Evolutionary conservation across 2,888 invertebrate species (phyloP).

Genomic region (Dascillus cervinus): DNA sequence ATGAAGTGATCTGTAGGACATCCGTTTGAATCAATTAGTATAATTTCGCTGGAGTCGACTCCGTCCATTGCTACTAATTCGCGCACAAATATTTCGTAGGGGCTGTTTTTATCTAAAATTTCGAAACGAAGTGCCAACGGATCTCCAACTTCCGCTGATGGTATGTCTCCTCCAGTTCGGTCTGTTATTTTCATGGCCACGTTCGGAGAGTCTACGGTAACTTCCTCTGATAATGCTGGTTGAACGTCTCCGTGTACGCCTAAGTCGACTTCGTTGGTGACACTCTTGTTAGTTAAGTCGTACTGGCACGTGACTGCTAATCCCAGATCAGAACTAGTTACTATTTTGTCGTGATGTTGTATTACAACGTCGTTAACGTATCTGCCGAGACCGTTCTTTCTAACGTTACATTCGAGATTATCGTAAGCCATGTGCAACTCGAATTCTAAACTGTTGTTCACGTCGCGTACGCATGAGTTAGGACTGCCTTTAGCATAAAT

Average conservation of each 20-base stretch:
- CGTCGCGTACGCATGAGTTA: slow-evolving; percentile 85
- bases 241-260: slow-evolving; percentile 83
- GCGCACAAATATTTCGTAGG: slow-evolving; percentile 91
- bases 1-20: slow-evolving; percentile 92
- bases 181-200: slow-evolving; percentile 91
- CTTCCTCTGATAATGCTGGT: slow-evolving; percentile 81
- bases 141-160: slow-evolving; percentile 87
- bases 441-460: slow-evolving; percentile 81
- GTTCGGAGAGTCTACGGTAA: slow-evolving; percentile 89
- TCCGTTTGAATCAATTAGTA: slow-evolving; percentile 83
- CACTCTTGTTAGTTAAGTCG: slow-evolving; percentile 88
- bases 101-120: slow-evolving; percentile 86
- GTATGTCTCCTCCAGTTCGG: slow-evolving; percentile 73
- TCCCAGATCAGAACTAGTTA: slow-evolving; percentile 89
- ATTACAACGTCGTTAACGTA: slow-evolving; percentile 84
- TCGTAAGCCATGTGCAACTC: slow-evolving; percentile 88
- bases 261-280: slow-evolving; percentile 84
- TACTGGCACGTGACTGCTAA: slow-evolving; percentile 91
- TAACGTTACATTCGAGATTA: slow-evolving; percentile 87
- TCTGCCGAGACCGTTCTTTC: slow-evolving; percentile 75
- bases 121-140: slow-evolving; percentile 85
- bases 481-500: slow-evolving; percentile 93
- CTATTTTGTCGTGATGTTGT: slow-evolving; percentile 92
- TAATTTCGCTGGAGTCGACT: slow-evolving; percentile 85
- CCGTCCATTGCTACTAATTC: slow-evolving; percentile 94